Evolutionary conservation across 1,140 invertebrate species (phyloP).

Genomic region (Scaptomyza montana): DNA sequence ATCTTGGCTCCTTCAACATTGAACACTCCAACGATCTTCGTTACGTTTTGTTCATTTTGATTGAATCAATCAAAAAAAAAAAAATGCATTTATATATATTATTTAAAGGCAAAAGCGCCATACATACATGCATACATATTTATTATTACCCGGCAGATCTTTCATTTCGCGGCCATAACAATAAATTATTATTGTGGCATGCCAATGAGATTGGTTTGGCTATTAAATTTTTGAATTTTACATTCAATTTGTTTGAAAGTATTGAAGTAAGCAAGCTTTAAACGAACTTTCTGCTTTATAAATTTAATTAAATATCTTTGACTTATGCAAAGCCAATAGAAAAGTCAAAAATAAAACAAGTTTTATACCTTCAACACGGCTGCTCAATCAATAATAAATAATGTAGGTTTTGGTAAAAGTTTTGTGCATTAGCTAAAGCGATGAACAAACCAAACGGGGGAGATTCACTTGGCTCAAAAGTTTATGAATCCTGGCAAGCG

Average conservation of each 20-base stretch:
- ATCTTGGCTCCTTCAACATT: conserved; percentile 65
- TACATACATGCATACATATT: conserved; percentile 9
- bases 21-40: conserved; percentile 44
- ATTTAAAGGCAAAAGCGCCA: conserved; percentile 10
- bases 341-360: neutral
- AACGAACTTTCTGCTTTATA: neutral
- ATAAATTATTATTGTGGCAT: conserved; percentile 75
- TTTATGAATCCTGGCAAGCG: conserved; percentile 43
- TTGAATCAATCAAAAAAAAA: conserved; percentile 83
- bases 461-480: conserved; percentile 41
- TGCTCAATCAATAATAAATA: conserved; percentile 65
- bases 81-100: conserved; percentile 62
- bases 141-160: conserved; percentile 54
- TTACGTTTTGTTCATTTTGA: conserved; percentile 70
- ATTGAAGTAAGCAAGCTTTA: neutral
- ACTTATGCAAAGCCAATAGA: neutral
- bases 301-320: neutral
- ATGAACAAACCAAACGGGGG: conserved; percentile 34
- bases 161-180: conserved; percentile 54
- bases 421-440: conserved; percentile 44
- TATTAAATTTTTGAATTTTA: neutral
- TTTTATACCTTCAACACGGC: neutral
- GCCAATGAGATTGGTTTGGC: conserved; percentile 38
- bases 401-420: conserved; percentile 48
- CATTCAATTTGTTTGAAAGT: neutral